Evolutionary conservation across 2,888 invertebrate genomes (phyloP), one percentile per base, ranked within the genome.

Genomic region (Euproctis similis): DNA sequence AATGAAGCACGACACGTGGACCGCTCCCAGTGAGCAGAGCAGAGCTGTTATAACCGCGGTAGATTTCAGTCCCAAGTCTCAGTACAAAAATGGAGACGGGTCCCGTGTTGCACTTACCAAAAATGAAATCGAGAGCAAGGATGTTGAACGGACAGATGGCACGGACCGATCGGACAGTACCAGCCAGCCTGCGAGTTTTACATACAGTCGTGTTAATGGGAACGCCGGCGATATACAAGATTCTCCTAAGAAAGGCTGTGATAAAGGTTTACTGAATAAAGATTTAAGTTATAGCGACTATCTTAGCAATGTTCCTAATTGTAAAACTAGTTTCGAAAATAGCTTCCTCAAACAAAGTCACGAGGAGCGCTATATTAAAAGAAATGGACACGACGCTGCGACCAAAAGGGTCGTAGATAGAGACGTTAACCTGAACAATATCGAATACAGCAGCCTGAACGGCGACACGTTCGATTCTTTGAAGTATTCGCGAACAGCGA

Each of bases 261-360:
- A 84, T 71, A 80, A 81, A 73, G 80, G 82, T 46, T 69, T 84
- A 66, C 84, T 84, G 63, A 74, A 59, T 69, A 78, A 77, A 64
- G 78, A 82, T 55, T 60, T 75, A 67, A 66, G 61, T 52, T 80
- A 71, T 76, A 75, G 62, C 64, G 77, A 84, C 58, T 82, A 80
- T 62, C 62, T 77, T 59, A 80, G 72, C 58, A 81, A 80, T 74
- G 84, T 84, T 82, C 82, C 84, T 81, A 84, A 81, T 73, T 76
- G 74, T 71, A 84, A 82, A 64, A 74, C 65, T 73, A 82, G 77
- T 70, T 82, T 82, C 57, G 84, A 84, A 68, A 82, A 71, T 59
- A 82, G 67, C 56, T 84, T 84, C 59, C 73, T 84, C 37, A 82
- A 81, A 59, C 82, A 80, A 51, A 80, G 60, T 55, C 70, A 71